Conservation (phyloP, 2,888 invertebrate species). For the Drosophila emarginata region DNA sequence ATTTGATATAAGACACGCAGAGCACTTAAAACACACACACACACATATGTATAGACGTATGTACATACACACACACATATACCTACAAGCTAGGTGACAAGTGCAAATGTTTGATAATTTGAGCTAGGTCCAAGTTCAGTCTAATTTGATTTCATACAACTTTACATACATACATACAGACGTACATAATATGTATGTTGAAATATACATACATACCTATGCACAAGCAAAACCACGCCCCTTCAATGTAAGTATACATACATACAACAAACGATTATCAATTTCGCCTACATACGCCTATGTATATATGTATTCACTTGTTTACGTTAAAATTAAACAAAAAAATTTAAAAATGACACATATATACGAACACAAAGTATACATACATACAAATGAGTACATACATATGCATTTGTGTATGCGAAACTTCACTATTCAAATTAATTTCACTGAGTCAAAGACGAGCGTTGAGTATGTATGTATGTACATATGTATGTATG, state of each 20-base stretch:
- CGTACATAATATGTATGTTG: too few relatives aligned
- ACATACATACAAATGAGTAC: not conserved
- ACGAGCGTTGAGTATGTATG: slow-evolving; percentile 1
- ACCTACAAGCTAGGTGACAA: not conserved
- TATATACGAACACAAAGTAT: not conserved
- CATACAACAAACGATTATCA: slow-evolving; percentile 2
- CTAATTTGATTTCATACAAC: slow-evolving; percentile 5
- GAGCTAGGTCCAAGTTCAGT: not conserved
- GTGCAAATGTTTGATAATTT: slow-evolving; percentile 4
- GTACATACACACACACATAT: too few relatives aligned
- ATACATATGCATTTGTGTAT: not conserved
- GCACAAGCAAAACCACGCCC: slow-evolving; percentile 5
- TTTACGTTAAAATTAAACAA: not conserved
- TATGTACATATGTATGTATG: slow-evolving; percentile 3
- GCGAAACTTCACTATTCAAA: slow-evolving; percentile 5
- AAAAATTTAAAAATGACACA: slow-evolving; percentile 1
- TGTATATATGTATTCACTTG: not conserved
- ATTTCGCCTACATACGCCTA: not conserved
- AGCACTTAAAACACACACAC: too few relatives aligned
- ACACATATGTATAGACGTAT: not conserved
- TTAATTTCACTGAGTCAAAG: slow-evolving; percentile 5
- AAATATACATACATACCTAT: not conserved
- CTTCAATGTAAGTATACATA: slow-evolving; percentile 1
- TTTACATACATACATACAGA: not conserved
- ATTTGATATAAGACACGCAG: too few relatives aligned